phyloP scores from a whole-genome alignment of 2,113 vertebrate species.

The Chaenocephalus aceratus region DNA sequence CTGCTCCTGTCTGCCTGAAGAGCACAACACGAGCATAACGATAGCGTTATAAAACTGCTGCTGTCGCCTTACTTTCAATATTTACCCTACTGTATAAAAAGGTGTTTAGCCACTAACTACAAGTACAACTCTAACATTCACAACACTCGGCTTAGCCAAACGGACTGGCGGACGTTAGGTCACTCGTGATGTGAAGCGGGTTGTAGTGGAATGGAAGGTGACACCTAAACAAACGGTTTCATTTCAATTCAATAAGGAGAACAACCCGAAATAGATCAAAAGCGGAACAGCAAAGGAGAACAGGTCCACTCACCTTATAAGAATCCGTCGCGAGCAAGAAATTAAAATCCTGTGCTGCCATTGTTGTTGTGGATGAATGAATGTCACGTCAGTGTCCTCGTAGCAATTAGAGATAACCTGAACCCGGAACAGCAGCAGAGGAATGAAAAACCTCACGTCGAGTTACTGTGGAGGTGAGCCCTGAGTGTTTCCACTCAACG shows the following conservation, averaged over 20 bases:
- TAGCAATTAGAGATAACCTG: not conserved
- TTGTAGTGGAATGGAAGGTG: not conserved
- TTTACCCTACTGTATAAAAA: not conserved
- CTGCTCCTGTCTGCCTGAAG: too few relatives aligned
- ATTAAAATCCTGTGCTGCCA: slow-evolving; percentile 84
- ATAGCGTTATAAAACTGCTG: not conserved
- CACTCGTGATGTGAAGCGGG: not conserved
- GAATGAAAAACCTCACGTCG: not conserved
- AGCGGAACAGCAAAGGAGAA: accelerated
- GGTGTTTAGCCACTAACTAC: not conserved
- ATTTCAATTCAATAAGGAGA: too few relatives aligned
- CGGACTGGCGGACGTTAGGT: not conserved
- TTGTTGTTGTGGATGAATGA: slow-evolving; percentile 64
- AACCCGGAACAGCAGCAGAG: not conserved
- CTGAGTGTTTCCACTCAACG: not conserved
- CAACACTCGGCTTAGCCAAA: too few relatives aligned
- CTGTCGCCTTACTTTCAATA: not conserved
- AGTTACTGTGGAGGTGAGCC: accelerated
- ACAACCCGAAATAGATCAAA: not conserved
- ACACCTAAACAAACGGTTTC: not conserved
- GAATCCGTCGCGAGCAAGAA: slow-evolving; percentile 84
- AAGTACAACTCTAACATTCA: too few relatives aligned
- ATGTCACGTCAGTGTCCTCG: slow-evolving; percentile 13
- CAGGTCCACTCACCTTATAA: slow-evolving; percentile 79
- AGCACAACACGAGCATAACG: not conserved